phyloP scores from a whole-genome alignment of 1,140 invertebrate species.

The Papilio dardanus region DNA sequence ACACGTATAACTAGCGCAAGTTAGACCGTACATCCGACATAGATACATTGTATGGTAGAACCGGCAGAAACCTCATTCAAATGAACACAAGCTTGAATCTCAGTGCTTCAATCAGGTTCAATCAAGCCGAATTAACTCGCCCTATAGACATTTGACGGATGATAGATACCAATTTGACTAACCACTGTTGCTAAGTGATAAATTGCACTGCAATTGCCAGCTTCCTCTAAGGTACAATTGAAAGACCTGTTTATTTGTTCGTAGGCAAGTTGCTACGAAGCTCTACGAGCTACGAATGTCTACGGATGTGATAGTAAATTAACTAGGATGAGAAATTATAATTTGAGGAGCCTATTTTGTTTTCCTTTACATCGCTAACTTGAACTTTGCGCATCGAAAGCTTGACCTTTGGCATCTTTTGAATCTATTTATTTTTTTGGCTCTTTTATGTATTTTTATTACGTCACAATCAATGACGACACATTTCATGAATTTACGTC shows the following conservation, averaged over 20 bases:
- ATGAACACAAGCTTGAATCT: neutral
- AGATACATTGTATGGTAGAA: neutral
- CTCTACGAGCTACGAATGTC: neutral
- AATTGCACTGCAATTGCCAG: slow-evolving; percentile 34
- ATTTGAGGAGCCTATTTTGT: neutral
- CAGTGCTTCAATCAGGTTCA: slow-evolving; percentile 21
- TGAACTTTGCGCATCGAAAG: neutral
- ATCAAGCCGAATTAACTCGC: slow-evolving; percentile 26
- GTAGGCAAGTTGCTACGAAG: slow-evolving; percentile 16
- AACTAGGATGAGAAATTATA: neutral
- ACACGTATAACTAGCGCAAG: too few species aligned
- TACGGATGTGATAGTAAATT: neutral
- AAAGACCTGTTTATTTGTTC: slow-evolving; percentile 31
- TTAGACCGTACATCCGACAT: neutral
- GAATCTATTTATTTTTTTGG: neutral
- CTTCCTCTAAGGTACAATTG: slow-evolving; percentile 40
- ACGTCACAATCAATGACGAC: neutral
- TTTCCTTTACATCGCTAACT: too few species aligned
- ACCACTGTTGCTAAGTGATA: slow-evolving; percentile 27
- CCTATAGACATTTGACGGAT: slow-evolving; percentile 32
- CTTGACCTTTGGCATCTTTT: neutral
- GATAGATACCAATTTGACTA: slow-evolving; percentile 30
- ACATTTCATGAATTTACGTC: neutral
- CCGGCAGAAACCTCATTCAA: neutral
- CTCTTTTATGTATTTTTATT: neutral